Conservation (phyloP, 2,797 vertebrate genomes). For the Catostomus latipinnis region DNA sequence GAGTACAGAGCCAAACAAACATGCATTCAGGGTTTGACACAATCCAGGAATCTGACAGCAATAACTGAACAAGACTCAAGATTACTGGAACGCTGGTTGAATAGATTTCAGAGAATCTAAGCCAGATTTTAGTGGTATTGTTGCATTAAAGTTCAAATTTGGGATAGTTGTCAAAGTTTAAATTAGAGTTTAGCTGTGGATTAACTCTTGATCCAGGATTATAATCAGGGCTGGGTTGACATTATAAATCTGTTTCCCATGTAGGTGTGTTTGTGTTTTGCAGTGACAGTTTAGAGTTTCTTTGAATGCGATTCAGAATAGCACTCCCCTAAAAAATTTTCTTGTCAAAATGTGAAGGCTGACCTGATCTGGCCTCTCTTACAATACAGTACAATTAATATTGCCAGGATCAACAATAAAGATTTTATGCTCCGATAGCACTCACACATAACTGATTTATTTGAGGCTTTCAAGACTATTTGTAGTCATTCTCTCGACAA, state of each 20-base stretch:
- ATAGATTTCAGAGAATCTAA: slow-evolving; percentile 12
- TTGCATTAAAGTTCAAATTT: neutral
- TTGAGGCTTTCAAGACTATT: too few relatives aligned
- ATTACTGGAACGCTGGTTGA: slow-evolving; percentile 2
- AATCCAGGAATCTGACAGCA: neutral
- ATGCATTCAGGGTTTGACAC: neutral
- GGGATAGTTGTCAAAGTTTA: neutral
- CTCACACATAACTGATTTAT: too few relatives aligned
- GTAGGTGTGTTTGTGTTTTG: slow-evolving; percentile 13
- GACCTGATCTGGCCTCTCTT: neutral
- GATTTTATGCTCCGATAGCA: too few relatives aligned
- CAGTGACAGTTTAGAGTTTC: neutral
- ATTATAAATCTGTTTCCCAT: neutral
- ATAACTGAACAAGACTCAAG: neutral
- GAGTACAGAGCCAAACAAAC: too few relatives aligned
- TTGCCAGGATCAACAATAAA: too few relatives aligned
- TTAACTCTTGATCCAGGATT: slow-evolving; percentile 28
- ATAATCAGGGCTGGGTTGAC: slow-evolving; percentile 1
- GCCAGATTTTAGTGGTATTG: slow-evolving; percentile 1
- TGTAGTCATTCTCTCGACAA: too few relatives aligned
- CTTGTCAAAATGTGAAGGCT: neutral
- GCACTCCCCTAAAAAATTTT: neutral
- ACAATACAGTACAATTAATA: neutral
- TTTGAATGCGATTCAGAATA: neutral
- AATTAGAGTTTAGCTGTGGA: slow-evolving; percentile 5